Evolutionary conservation across 2,797 vertebrate species (phyloP).

Genomic region (Microctenopoma stevenorrisi): DNA sequence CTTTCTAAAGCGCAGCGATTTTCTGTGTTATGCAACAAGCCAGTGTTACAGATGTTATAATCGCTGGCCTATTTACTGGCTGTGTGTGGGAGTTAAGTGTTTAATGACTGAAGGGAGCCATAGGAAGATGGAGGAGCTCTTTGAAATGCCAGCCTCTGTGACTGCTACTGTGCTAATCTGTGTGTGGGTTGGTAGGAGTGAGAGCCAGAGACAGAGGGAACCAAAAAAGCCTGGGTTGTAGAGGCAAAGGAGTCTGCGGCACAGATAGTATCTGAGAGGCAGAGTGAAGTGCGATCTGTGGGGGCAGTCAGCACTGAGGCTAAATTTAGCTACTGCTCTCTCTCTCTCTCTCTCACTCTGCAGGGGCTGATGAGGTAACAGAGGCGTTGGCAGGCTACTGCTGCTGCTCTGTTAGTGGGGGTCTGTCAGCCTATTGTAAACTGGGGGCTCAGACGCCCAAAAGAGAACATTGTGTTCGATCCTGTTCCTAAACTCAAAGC

Average conservation of each 20-base stretch:
- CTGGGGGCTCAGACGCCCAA: slow-evolving; percentile 15
- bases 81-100: slow-evolving; percentile 71
- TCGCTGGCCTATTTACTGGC: slow-evolving; percentile 51
- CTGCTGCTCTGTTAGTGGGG: slow-evolving; percentile 57
- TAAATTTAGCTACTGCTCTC: slow-evolving; percentile 82
- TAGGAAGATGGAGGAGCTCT: slow-evolving; percentile 63
- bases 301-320: slow-evolving; percentile 66
- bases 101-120: slow-evolving; percentile 63
- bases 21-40: slow-evolving; percentile 65
- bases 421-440: slow-evolving; percentile 48
- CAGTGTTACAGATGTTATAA: slow-evolving; percentile 68
- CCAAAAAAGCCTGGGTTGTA: slow-evolving; percentile 37
- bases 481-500: slow-evolving; percentile 17
- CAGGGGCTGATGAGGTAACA: slow-evolving; percentile 79
- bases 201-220: slow-evolving; percentile 61
- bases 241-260: slow-evolving; percentile 68
- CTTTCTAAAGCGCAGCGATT: slow-evolving; percentile 24
- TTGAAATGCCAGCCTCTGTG: slow-evolving; percentile 71
- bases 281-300: slow-evolving; percentile 64
- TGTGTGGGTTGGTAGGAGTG: slow-evolving; percentile 67
- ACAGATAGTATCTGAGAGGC: slow-evolving; percentile 60
- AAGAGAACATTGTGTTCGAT: slow-evolving; percentile 62
- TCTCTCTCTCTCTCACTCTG: slow-evolving; percentile 66
- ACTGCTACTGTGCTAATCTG: slow-evolving; percentile 75
- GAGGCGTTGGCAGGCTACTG: slow-evolving; percentile 63